phyloP scores from a whole-genome alignment of 2,113 vertebrate species.

The Hylia prasina region DNA sequence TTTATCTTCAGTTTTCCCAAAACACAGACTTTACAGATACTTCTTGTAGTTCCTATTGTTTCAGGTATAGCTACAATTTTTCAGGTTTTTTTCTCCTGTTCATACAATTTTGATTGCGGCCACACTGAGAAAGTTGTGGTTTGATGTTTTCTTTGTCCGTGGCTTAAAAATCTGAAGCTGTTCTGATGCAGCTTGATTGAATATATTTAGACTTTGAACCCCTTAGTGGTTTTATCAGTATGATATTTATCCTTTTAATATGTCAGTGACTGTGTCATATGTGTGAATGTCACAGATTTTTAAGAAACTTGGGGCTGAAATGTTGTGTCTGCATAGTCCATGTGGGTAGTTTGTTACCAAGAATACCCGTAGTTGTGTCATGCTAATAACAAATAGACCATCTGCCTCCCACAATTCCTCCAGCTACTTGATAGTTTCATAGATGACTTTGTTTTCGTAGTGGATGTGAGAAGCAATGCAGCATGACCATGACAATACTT shows the following conservation, averaged over 20 bases:
- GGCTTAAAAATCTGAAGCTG: background rate
- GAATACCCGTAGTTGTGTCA: background rate
- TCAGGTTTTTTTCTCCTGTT: background rate
- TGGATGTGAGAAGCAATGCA: background rate
- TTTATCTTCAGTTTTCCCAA: background rate
- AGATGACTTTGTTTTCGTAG: background rate
- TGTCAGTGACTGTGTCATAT: background rate
- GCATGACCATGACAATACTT: background rate
- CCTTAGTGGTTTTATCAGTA: background rate
- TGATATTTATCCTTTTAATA: background rate
- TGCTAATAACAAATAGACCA: background rate
- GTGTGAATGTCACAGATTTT: background rate
- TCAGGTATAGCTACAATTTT: background rate
- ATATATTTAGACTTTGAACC: background rate
- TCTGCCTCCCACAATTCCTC: conserved; percentile 2
- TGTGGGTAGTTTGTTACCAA: background rate
- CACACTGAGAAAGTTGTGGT: background rate
- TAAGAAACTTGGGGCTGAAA: background rate
- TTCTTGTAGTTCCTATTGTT: background rate
- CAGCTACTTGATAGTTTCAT: background rate
- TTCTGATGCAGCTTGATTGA: background rate
- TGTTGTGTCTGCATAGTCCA: background rate
- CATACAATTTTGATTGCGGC: background rate
- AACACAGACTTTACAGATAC: background rate
- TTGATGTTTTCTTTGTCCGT: background rate